These are phyloP conservation scores for Melipona quadrifasciata DNA, from an alignment of 1,140 invertebrate genomes.

Conservation along the genomic window DNA sequence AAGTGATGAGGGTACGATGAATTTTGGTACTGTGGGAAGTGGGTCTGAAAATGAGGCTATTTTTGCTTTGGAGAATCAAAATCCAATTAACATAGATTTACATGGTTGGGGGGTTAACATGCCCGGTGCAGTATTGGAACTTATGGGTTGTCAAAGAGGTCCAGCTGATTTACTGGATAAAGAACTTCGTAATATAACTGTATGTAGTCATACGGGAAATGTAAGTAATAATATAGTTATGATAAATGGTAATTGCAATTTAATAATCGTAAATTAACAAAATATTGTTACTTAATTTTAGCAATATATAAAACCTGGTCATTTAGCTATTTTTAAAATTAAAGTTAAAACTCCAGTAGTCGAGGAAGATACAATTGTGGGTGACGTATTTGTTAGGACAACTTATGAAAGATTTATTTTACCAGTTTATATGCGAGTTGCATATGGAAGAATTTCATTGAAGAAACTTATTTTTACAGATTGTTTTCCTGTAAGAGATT, in stretches of 20 bases:
- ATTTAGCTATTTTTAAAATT: slow-evolving; percentile 89
- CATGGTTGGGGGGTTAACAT: slow-evolving; percentile 87
- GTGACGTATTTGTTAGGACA: slow-evolving; percentile 88
- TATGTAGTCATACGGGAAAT: slow-evolving; percentile 77
- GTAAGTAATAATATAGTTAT: slow-evolving; percentile 62
- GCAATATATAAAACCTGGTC: slow-evolving; percentile 84
- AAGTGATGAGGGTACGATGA: slow-evolving; percentile 84
- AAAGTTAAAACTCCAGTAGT: slow-evolving; percentile 86
- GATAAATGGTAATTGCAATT: background rate
- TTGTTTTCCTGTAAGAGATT: slow-evolving; percentile 90
- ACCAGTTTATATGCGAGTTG: slow-evolving; percentile 85
- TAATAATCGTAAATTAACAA: background rate
- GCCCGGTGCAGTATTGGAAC: slow-evolving; percentile 85
- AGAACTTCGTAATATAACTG: slow-evolving; percentile 76
- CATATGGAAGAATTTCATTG: slow-evolving; percentile 84
- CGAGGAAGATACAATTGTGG: slow-evolving; percentile 86
- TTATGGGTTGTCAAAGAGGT: slow-evolving; percentile 87
- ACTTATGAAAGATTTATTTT: slow-evolving; percentile 87
- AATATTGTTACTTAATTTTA: slow-evolving; percentile 55
- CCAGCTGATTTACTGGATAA: slow-evolving; percentile 77
- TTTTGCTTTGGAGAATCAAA: slow-evolving; percentile 89
- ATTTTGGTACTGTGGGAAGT: slow-evolving; percentile 89
- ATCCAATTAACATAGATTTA: slow-evolving; percentile 88
- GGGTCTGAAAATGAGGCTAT: slow-evolving; percentile 86
- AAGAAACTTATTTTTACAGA: slow-evolving; percentile 88